Evolutionary conservation across 2,797 vertebrate species (phyloP).

Genomic region (Myioborus melanocephalus): DNA sequence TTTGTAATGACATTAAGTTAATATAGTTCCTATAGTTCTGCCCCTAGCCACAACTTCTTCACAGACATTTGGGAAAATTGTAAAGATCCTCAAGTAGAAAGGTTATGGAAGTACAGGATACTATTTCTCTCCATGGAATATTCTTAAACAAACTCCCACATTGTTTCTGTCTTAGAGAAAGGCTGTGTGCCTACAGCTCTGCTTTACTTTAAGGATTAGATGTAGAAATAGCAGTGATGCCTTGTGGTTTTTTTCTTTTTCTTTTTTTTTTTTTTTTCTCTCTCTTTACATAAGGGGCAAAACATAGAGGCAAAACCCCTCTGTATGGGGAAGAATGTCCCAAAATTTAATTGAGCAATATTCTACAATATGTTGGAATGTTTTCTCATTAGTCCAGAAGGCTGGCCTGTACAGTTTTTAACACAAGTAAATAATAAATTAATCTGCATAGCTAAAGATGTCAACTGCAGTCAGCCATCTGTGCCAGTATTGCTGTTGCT

Average conservation of each 20-base stretch:
- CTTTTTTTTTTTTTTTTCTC: too few relatives aligned
- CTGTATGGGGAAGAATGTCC: neutral
- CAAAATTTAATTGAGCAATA: neutral
- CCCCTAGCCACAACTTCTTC: neutral
- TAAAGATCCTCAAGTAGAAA: neutral
- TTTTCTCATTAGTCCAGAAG: neutral
- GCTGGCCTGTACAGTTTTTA: conserved; percentile 42
- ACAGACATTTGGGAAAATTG: neutral
- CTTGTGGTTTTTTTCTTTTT: neutral
- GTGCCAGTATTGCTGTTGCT: conserved; percentile 62
- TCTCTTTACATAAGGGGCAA: neutral
- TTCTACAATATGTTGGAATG: neutral
- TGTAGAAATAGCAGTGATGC: neutral
- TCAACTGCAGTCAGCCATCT: conserved; percentile 68
- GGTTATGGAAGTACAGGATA: neutral
- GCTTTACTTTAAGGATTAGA: neutral
- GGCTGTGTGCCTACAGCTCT: neutral
- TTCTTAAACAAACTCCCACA: neutral
- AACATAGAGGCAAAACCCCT: neutral
- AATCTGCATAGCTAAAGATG: conserved; percentile 73
- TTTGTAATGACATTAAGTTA: neutral
- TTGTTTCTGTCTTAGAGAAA: neutral
- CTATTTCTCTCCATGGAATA: neutral
- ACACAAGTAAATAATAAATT: conserved; percentile 72
- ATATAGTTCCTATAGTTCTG: neutral